Percentiles rank a stretch among this genome's conserved stretches.
These are phyloP conservation scores for Rhizomys pruinosus DNA, from an alignment of 2,113 vertebrate species.

Conservation along the genomic window DNA sequence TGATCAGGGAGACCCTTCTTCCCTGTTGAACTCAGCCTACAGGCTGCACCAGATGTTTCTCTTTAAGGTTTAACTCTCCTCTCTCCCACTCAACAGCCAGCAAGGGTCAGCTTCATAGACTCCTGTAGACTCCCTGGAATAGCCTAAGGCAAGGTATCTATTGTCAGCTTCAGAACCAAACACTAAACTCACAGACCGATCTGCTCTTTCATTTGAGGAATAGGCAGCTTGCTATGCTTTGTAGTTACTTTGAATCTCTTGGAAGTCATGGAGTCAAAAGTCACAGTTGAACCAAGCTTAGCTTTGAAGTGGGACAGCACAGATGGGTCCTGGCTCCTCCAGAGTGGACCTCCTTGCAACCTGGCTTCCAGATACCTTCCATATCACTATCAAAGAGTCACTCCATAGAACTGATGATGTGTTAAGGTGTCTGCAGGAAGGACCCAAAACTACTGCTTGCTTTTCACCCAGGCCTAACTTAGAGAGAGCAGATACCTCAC, in stretches of 20 bases:
- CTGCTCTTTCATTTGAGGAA: conserved; percentile 57
- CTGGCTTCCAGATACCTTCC: not conserved
- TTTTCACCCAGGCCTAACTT: not conserved
- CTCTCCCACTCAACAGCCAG: conserved; percentile 63
- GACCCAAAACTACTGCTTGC: not conserved
- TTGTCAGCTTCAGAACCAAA: conserved; percentile 69
- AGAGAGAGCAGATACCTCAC: not conserved
- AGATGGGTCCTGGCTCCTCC: not conserved
- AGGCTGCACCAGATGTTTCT: conserved; percentile 84
- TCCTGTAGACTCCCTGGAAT: conserved; percentile 72
- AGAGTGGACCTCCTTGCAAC: not conserved
- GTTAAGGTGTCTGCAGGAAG: not conserved
- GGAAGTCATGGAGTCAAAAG: not conserved
- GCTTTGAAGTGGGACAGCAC: not conserved
- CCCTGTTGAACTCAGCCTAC: conserved; percentile 74
- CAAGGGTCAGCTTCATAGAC: conserved; percentile 68
- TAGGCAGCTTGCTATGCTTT: conserved; percentile 61
- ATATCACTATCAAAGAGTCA: not conserved
- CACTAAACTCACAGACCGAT: conserved; percentile 57
- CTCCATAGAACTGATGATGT: not conserved
- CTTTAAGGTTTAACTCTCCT: conserved; percentile 82
- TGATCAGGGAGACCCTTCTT: conserved; percentile 75
- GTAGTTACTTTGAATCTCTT: conserved; percentile 55
- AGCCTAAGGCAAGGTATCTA: conserved; percentile 32
- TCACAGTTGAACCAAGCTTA: not conserved